Evolutionary conservation across 2,113 vertebrate genomes (phyloP).

Genomic region (Coregonus clupeaformis): DNA sequence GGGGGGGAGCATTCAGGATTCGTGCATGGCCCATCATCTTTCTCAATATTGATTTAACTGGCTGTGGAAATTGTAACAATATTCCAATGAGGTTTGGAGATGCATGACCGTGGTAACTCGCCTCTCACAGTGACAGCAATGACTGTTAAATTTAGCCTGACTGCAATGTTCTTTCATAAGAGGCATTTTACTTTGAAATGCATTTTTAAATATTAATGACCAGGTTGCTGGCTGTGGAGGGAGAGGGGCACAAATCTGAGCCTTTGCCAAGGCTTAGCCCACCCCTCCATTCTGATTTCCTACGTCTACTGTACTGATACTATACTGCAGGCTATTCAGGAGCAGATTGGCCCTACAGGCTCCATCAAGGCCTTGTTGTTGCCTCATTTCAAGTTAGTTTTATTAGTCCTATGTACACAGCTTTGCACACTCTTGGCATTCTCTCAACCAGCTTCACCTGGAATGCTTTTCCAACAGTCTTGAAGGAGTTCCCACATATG

Average conservation of each 20-base stretch:
- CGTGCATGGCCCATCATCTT: background rate
- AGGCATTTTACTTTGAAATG: constrained; percentile 58
- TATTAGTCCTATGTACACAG: too few species aligned
- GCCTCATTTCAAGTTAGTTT: too few species aligned
- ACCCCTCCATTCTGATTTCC: background rate
- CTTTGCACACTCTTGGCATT: too few species aligned
- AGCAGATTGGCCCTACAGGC: constrained; percentile 50
- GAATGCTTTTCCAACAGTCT: too few species aligned
- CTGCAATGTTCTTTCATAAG: constrained; percentile 53
- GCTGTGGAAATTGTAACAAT: constrained; percentile 27
- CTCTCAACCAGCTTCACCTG: too few species aligned
- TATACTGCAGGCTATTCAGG: background rate
- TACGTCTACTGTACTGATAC: background rate
- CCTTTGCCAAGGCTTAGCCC: background rate
- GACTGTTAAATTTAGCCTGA: constrained; percentile 60
- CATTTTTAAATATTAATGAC: constrained; percentile 64
- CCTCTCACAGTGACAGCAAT: background rate
- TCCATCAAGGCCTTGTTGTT: constrained; percentile 25
- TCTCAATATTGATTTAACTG: constrained; percentile 9
- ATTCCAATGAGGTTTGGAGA: constrained; percentile 38
- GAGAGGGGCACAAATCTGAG: constrained; percentile 7
- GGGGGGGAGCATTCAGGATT: too few species aligned
- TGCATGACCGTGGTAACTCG: background rate
- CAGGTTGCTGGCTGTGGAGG: constrained; percentile 16
- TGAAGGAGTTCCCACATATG: too few species aligned